A percentile compares a stretch with the other conserved stretches of the same genome.
These are phyloP conservation scores for Pheosia gnoma DNA, from an alignment of 2,888 invertebrate genomes.

Conservation along the genomic window DNA sequence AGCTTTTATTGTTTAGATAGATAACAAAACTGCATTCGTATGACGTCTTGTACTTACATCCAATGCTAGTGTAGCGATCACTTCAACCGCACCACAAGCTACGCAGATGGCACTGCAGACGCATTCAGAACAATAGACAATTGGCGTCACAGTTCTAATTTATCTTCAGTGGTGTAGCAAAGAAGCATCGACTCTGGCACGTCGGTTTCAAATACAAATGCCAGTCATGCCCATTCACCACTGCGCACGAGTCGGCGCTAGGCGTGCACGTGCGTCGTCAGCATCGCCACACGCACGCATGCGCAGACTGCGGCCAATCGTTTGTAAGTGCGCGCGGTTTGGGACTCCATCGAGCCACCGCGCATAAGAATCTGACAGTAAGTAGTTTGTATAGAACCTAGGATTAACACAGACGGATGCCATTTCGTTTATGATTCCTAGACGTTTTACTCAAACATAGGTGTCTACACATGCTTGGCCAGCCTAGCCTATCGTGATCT, in stretches of 20 bases:
- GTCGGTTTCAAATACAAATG: conserved; percentile 40
- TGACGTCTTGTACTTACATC: too few species aligned
- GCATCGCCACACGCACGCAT: conserved; percentile 16
- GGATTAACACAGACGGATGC: too few species aligned
- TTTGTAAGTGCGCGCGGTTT: conserved; percentile 22
- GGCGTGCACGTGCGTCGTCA: conserved; percentile 28
- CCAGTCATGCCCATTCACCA: conserved; percentile 28
- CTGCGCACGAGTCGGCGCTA: conserved; percentile 34
- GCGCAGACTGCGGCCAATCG: conserved; percentile 30
- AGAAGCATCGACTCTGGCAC: conserved; percentile 41
- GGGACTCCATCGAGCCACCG: conserved; percentile 22
- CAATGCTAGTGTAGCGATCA: too few species aligned
- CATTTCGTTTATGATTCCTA: too few species aligned
- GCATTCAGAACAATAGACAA: not conserved
- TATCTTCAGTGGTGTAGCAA: conserved; percentile 33
- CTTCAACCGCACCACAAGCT: too few species aligned
- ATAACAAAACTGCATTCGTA: too few species aligned
- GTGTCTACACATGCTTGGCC: too few species aligned
- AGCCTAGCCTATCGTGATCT: too few species aligned
- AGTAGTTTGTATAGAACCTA: not conserved
- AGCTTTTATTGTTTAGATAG: too few species aligned
- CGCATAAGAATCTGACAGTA: conserved; percentile 20
- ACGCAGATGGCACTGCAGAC: too few species aligned
- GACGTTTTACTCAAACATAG: too few species aligned
- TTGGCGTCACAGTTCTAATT: not conserved